Percentiles rank a stretch among this genome's conserved stretches.
These are phyloP conservation scores for Heterodera carotae DNA, from an alignment of 1,140 invertebrate genomes.

Conservation along the genomic window DNA sequence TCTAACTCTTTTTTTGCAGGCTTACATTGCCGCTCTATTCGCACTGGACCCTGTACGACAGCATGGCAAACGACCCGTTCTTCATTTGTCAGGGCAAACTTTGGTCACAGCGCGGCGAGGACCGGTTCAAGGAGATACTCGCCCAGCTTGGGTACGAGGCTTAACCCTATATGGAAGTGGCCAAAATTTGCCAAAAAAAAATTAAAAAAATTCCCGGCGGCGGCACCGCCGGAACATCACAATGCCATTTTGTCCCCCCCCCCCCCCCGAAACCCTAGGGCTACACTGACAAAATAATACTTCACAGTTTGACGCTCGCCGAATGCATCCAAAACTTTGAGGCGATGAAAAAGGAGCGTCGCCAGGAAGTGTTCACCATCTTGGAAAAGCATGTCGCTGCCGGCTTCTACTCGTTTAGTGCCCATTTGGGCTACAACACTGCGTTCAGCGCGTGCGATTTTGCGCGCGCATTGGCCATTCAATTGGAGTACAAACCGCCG, in stretches of 20 bases:
- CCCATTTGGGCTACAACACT: slow-evolving; percentile 33
- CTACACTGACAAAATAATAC: background rate
- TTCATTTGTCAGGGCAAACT: slow-evolving; percentile 41
- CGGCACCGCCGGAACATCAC: too few species aligned
- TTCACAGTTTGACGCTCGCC: slow-evolving; percentile 35
- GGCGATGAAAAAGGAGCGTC: slow-evolving; percentile 31
- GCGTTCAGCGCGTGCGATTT: slow-evolving; percentile 36
- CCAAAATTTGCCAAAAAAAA: too few species aligned
- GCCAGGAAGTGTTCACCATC: slow-evolving; percentile 36
- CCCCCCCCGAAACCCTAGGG: too few species aligned
- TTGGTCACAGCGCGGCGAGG: slow-evolving; percentile 40
- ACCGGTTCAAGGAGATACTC: slow-evolving; percentile 35
- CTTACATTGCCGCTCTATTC: slow-evolving; percentile 37
- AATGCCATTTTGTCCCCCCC: too few species aligned
- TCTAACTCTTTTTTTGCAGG: slow-evolving; percentile 24
- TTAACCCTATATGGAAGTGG: too few species aligned
- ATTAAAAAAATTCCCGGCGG: too few species aligned
- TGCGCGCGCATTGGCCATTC: slow-evolving; percentile 30
- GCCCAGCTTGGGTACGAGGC: slow-evolving; percentile 40
- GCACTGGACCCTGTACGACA: slow-evolving; percentile 39
- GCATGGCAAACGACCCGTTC: slow-evolving; percentile 37
- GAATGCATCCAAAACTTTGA: slow-evolving; percentile 43
- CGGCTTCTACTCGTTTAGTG: slow-evolving; percentile 37
- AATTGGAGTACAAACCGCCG: slow-evolving; percentile 18
- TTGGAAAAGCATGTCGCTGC: slow-evolving; percentile 30